These are phyloP conservation scores for Neoascia interrupta DNA, from an alignment of 2,888 invertebrate genomes.

Conservation along the genomic window DNA sequence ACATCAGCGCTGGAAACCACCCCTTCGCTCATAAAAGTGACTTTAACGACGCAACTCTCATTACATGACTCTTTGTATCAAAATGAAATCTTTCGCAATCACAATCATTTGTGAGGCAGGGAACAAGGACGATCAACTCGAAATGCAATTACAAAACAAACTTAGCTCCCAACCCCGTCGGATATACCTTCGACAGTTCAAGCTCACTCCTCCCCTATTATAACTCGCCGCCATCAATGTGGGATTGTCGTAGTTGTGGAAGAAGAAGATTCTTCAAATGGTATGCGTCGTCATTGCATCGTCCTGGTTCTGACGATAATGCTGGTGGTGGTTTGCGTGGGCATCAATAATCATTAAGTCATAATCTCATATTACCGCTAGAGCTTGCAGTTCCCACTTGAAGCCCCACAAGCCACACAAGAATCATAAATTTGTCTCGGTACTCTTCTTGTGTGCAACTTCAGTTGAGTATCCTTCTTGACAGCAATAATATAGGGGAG, in stretches of 20 bases:
- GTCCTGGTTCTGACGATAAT: constrained; percentile 12
- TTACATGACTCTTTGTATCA: constrained; percentile 52
- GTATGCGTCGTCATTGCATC: constrained; percentile 29
- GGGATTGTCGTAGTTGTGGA: constrained; percentile 47
- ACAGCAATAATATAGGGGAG: background rate
- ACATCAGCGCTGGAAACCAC: background rate
- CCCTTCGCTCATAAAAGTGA: constrained; percentile 45
- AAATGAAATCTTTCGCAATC: constrained; percentile 46
- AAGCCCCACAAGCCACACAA: constrained; percentile 24
- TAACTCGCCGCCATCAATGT: constrained; percentile 46
- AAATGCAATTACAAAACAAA: constrained; percentile 64
- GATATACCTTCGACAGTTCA: background rate
- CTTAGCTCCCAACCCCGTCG: too few species aligned
- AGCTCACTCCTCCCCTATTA: constrained; percentile 5
- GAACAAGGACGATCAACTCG: background rate
- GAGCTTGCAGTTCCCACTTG: constrained; percentile 15
- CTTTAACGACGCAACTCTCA: constrained; percentile 56
- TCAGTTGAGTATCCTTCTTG: constrained; percentile 12
- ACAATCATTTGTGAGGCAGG: background rate
- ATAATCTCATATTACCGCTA: constrained; percentile 66
- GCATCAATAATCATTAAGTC: constrained; percentile 69
- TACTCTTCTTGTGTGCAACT: constrained; percentile 47
- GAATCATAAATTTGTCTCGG: constrained; percentile 53
- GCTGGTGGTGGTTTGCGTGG: constrained; percentile 36
- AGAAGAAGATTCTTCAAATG: too few species aligned